These are phyloP conservation scores for Hylaea fasciaria DNA, from an alignment of 2,888 invertebrate species.

Conservation along the genomic window DNA sequence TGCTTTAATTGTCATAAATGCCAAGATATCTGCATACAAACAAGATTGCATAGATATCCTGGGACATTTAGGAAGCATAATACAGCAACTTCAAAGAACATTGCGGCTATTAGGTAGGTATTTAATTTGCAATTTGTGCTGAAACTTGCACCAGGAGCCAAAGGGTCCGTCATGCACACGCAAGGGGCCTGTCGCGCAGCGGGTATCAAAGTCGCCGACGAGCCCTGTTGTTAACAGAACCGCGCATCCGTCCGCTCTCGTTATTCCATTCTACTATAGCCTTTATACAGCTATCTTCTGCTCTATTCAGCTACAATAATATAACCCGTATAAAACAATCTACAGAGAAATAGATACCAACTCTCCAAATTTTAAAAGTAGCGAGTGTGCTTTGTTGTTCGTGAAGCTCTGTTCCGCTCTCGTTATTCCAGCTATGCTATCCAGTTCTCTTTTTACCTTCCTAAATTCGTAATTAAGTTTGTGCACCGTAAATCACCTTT, in stretches of 20 bases:
- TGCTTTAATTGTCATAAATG: not conserved
- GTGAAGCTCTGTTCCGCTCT: slow-evolving; percentile 10
- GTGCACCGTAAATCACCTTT: slow-evolving; percentile 43
- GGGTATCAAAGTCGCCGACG: slow-evolving; percentile 71
- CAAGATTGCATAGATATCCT: too few species aligned
- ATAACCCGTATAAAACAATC: too few species aligned
- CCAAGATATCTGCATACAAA: too few species aligned
- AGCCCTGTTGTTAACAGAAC: slow-evolving; percentile 53
- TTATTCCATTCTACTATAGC: slow-evolving; percentile 39
- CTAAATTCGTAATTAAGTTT: slow-evolving; percentile 42
- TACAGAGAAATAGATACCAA: too few species aligned
- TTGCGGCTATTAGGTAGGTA: not conserved
- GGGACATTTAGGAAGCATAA: too few species aligned
- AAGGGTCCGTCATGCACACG: slow-evolving; percentile 60
- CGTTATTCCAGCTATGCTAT: slow-evolving; percentile 27
- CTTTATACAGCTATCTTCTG: too few species aligned
- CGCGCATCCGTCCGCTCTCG: slow-evolving; percentile 55
- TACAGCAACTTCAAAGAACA: not conserved
- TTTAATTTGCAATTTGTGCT: slow-evolving; percentile 42
- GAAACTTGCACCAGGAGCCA: slow-evolving; percentile 50
- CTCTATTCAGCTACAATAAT: slow-evolving; percentile 16
- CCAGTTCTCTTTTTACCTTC: slow-evolving; percentile 33
- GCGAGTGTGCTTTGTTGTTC: not conserved
- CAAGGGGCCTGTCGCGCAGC: slow-evolving; percentile 74
- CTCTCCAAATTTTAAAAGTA: not conserved